Evolutionary conservation across 2,888 invertebrate species (phyloP).

Genomic region (Pyralis farinalis): DNA sequence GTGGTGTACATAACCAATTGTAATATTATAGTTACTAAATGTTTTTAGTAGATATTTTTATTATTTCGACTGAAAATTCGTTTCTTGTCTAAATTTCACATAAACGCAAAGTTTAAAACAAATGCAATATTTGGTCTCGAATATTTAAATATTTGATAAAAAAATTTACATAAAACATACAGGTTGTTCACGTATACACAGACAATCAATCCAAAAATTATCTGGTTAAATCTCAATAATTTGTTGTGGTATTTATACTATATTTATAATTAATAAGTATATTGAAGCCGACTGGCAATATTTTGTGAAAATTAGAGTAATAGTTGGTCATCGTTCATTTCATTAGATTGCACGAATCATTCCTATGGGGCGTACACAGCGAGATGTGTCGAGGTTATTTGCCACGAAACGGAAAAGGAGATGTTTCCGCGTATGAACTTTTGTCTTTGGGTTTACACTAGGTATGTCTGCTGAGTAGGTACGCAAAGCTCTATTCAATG

Average conservation of each 20-base stretch:
- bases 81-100: slow-evolving; percentile 19
- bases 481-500: too few relatives aligned
- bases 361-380: slow-evolving; percentile 65
- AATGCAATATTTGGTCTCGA: slow-evolving; percentile 36
- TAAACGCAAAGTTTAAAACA: slow-evolving; percentile 3
- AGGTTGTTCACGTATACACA: background rate
- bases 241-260: slow-evolving; percentile 24
- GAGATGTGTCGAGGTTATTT: slow-evolving; percentile 27
- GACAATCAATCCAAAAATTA: background rate
- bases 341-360: slow-evolving; percentile 84
- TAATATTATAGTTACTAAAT: too few relatives aligned
- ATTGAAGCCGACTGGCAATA: slow-evolving; percentile 33
- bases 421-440: too few relatives aligned
- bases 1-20: too few relatives aligned
- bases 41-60: background rate
- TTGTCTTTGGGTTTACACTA: too few relatives aligned
- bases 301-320: slow-evolving; percentile 39
- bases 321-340: slow-evolving; percentile 60
- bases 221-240: slow-evolving; percentile 20
- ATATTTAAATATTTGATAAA: slow-evolving; percentile 9
- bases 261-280: slow-evolving; percentile 22
- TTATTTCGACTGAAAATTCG: slow-evolving; percentile 39
- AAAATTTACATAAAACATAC: background rate
- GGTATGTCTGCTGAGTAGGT: too few relatives aligned
- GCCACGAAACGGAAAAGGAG: too few relatives aligned